Evolutionary conservation across 2,113 vertebrate species (phyloP).

Genomic region (Protobothrops flavoviridis): DNA sequence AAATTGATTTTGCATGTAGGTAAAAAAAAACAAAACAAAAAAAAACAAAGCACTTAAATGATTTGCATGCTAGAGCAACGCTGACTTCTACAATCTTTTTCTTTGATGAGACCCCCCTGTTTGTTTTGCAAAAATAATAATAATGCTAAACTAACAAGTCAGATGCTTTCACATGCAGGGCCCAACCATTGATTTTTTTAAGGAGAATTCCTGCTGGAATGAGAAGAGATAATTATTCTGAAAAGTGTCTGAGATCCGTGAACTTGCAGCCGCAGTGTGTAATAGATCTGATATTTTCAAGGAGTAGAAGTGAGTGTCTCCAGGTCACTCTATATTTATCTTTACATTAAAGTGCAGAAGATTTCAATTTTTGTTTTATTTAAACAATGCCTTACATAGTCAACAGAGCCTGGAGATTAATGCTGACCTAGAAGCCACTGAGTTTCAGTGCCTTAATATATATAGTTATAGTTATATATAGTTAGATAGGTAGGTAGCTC

Average conservation of each 20-base stretch:
- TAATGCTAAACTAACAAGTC: neutral
- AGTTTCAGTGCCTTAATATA: neutral
- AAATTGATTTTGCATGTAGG: neutral
- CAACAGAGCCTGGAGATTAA: neutral
- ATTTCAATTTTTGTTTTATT: conserved; percentile 1
- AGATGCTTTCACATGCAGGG: neutral
- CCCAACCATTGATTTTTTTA: neutral
- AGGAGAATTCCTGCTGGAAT: neutral
- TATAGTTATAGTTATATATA: too few relatives aligned
- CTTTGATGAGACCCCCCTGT: neutral
- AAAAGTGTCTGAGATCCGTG: neutral
- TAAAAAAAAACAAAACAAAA: neutral
- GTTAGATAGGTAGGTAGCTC: too few relatives aligned
- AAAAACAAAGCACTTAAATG: neutral
- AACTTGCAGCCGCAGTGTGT: neutral
- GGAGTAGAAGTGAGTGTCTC: neutral
- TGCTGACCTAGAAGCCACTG: neutral
- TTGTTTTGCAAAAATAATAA: neutral
- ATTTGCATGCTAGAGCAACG: neutral
- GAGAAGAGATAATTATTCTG: neutral
- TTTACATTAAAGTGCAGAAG: conserved; percentile 3
- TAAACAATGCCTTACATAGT: neutral
- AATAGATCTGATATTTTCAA: neutral
- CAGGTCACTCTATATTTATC: neutral
- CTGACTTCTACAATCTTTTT: neutral